A percentile compares a stretch with the other conserved stretches of the same genome.
Conservation (phyloP, 2,797 vertebrate genomes). For the Melanotaenia parkinsoni region DNA sequence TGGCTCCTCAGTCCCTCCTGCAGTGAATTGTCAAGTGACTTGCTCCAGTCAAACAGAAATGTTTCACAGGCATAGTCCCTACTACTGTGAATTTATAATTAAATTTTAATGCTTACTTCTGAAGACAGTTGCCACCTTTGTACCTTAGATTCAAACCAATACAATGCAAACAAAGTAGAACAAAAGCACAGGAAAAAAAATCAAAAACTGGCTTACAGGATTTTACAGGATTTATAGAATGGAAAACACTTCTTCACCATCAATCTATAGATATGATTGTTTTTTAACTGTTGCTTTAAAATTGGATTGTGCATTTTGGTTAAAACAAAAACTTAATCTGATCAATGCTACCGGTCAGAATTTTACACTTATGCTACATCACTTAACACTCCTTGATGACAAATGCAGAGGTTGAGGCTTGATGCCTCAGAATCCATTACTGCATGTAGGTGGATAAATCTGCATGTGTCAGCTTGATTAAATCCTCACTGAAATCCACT, state of each 20-base stretch:
- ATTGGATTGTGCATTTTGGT: conserved; percentile 6
- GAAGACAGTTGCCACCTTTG: not conserved
- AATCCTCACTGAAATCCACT: conserved; percentile 28
- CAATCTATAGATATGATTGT: not conserved
- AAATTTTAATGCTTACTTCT: not conserved
- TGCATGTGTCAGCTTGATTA: conserved; percentile 19
- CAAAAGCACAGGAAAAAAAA: not conserved
- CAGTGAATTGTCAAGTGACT: not conserved
- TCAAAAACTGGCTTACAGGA: not conserved
- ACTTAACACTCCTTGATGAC: not conserved
- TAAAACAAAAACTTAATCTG: not conserved
- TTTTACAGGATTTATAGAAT: not conserved
- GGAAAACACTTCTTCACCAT: not conserved
- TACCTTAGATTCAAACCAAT: not conserved
- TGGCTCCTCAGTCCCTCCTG: not conserved
- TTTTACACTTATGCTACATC: not conserved
- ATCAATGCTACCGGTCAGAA: not conserved
- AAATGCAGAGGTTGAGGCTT: not conserved
- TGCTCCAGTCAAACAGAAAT: not conserved
- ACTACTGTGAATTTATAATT: not conserved
- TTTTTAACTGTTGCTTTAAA: not conserved
- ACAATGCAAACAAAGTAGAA: not conserved
- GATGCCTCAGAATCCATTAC: conserved; percentile 20
- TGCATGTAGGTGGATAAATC: conserved; percentile 6
- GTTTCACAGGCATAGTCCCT: not conserved